These are phyloP conservation scores for Helarctos malayanus DNA, from an alignment of 2,797 vertebrate species.

Conservation along the genomic window DNA sequence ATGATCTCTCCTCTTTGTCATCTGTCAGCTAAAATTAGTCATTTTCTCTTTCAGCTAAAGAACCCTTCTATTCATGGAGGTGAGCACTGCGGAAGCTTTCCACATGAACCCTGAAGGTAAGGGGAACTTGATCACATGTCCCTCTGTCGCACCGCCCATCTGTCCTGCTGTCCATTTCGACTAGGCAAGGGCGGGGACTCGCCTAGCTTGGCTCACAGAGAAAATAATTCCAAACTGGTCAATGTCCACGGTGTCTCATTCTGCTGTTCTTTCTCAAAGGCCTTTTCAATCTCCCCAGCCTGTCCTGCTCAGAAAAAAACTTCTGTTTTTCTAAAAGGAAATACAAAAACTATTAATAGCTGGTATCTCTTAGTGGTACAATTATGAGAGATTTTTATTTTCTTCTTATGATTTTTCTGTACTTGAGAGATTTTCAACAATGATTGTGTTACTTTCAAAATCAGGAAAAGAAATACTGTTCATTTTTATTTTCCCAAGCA, in stretches of 20 bases:
- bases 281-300: neutral
- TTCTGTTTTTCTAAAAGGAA: conserved; percentile 43
- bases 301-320: neutral
- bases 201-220: neutral
- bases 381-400: conserved; percentile 36
- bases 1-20: neutral
- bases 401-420: conserved; percentile 5
- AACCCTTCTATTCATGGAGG: conserved; percentile 72
- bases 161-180: neutral
- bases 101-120: conserved; percentile 78
- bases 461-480: conserved; percentile 14
- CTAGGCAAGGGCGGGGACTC: neutral
- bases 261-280: neutral
- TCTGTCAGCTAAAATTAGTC: conserved; percentile 63
- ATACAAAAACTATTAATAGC: conserved; percentile 5
- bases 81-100: conserved; percentile 55
- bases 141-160: fast-evolving
- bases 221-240: neutral
- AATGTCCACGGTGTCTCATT: fast-evolving
- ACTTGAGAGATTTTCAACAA: neutral
- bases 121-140: neutral
- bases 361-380: neutral
- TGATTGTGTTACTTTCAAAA: conserved; percentile 7
- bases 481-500: conserved; percentile 1
- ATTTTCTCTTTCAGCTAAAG: conserved; percentile 75